Base-by-base conservation (phyloP, 2,797 vertebrate species). In the Crenuchus spilurus region DNA sequence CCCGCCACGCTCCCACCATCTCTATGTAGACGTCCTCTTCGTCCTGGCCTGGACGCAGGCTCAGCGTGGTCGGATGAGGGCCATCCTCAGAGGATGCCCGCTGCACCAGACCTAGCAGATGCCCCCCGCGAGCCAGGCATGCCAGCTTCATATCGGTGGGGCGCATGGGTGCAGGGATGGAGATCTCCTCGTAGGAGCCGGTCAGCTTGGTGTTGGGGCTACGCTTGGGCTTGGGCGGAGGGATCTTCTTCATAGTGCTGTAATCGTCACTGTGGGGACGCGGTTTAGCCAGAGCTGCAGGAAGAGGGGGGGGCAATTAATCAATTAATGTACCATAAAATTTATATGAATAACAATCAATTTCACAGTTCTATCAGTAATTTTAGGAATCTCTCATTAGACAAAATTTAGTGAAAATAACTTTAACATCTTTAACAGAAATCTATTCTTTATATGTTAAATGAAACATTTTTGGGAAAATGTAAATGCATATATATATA, bases 221-320 rank as follows among this genome's bases (percentile, higher is more conserved):
- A 67, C 97, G 92, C 84, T 96, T 97, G 35, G 97, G 96, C 86
- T 99, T 99, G 7, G 96, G 95, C 11, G 97, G 97, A 3, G 97
- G 97, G 55, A 96, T 95, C 89, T 99, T 99, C 87, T 97, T 97
- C 94, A 95, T 93, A 65, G 95, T 92, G 82, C 95, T 99, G 72
- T 98, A 99, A 88, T 99, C 97, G 44, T 99, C 97, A 28, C 97
- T 99, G 88, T 99, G 95, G 14, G 97, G 97, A 24, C 97, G 94
- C 44, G 96, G 97, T 74, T 98, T 94, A 18, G 89, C 89, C 73
- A 94, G 86, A 44, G 89, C 96, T 97, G 85, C 64, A 72, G 80
- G 11, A 0, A 78, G 67, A 72, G 79, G 30, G 26, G 4, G 5
- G n/a, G n/a, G n/a, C n/a, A n/a, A n/a, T n/a, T n/a, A n/a, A n/a